These are phyloP conservation scores for Noctua janthe DNA, from an alignment of 2,888 invertebrate genomes.

Conservation along the genomic window DNA sequence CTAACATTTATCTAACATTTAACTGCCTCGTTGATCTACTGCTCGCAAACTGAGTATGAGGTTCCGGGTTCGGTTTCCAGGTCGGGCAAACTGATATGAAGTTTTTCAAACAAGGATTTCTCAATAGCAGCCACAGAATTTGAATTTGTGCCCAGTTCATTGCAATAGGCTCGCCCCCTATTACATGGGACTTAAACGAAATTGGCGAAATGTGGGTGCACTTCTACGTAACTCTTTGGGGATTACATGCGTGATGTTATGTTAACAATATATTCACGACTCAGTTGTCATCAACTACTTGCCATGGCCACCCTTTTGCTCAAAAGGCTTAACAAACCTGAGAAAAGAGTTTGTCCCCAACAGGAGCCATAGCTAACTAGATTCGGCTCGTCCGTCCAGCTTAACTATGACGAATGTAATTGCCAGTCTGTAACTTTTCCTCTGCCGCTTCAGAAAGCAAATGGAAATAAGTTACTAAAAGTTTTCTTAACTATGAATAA, in stretches of 20 bases:
- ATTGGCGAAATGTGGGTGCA: not conserved
- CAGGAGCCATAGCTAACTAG: conserved; percentile 22
- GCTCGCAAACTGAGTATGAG: too few species aligned
- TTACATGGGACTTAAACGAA: not conserved
- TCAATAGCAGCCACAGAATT: not conserved
- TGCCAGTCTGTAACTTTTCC: conserved; percentile 70
- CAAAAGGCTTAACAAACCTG: not conserved
- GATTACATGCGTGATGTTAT: too few species aligned
- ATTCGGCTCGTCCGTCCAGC: conserved; percentile 39
- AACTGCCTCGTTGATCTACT: too few species aligned
- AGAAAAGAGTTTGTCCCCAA: not conserved
- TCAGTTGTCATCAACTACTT: not conserved
- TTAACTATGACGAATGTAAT: conserved; percentile 70
- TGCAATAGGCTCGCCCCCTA: not conserved
- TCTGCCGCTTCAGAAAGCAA: conserved; percentile 67
- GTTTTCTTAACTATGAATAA: conserved; percentile 75
- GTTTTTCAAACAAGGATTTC: not conserved
- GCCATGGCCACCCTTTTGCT: not conserved
- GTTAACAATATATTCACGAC: not conserved
- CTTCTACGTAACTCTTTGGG: not conserved
- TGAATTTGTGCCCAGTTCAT: not conserved
- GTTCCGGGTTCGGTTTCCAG: too few species aligned
- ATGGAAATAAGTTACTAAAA: conserved; percentile 75
- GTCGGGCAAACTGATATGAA: too few species aligned
- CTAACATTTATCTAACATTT: too few species aligned